Evolutionary conservation across 1,140 invertebrate genomes (phyloP), one percentile per base, ranked within the genome.

Genomic region (Paracyclopina nana): DNA sequence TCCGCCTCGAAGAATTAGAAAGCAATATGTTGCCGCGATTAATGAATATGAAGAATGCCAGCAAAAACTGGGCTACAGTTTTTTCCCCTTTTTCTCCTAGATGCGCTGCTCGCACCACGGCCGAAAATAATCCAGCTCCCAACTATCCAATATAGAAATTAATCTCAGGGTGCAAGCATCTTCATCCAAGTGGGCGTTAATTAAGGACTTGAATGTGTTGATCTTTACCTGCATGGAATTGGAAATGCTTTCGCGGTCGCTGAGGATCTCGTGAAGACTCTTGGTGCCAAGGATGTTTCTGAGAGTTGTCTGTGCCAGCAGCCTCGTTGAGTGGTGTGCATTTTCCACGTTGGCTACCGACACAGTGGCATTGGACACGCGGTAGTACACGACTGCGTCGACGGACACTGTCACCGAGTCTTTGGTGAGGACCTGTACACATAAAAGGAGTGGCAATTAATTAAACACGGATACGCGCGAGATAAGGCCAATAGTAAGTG

Each of bases 321-420:
- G 55, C 14, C 56, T 5, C 9, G 63, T 64, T 5, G 59, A 62
- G 64, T 91, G 83, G 63, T 90, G 85, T 25, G 87, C 87, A 64
- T 96, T 92, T 64, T 94, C 88, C 29, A 96, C 88, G 64, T 95
- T 95, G 26, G 86, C 86, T 55, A 96, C 87, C 31, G 87, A 92
- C 50, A 94, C 82, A 0, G 86, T 92, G 8, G 91, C 88, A 66
- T 95, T 92, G 60, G 82, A 85, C 12, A 77, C 72, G 24, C 72
- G 53, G 58, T 71, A 75, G 55, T 73, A 75, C 6, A 75, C 70
- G 9, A 69, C 67, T 27, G 63, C 68, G 50, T 70, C 66, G 22
- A 67, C 65, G 18, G 67, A 64, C 20, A 67, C 65, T 26, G 65
- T 67, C 12, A 67, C 65, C 5, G 65, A 68, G 27, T 48, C 45